Evolutionary conservation across 2,888 invertebrate genomes (phyloP).

Genomic region (Drosophila atroscutellata): DNA sequence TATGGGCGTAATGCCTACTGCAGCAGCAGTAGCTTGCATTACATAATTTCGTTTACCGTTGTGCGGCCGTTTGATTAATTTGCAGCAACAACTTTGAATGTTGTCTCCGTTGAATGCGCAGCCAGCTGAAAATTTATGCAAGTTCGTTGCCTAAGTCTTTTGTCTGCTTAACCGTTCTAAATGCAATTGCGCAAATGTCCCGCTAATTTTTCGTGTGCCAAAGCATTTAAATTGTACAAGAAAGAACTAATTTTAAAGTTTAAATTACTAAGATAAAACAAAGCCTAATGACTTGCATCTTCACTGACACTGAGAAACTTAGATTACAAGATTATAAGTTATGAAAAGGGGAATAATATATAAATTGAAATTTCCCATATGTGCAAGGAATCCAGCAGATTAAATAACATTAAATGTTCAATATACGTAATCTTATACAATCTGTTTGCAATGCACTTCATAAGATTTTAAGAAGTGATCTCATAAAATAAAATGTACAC

Average conservation of each 20-base stretch:
- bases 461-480: not conserved
- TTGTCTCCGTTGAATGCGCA: conserved; percentile 61
- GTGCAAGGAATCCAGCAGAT: not conserved
- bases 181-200: conserved; percentile 61
- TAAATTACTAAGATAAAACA: not conserved
- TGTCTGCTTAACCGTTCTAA: conserved; percentile 70
- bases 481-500: not conserved
- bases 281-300: conserved; percentile 14
- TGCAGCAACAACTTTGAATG: conserved; percentile 36
- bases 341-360: too few relatives aligned
- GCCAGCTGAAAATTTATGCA: conserved; percentile 67
- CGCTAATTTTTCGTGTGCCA: conserved; percentile 45
- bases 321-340: not conserved
- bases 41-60: conserved; percentile 76
- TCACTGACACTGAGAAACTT: not conserved
- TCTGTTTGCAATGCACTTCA: not conserved
- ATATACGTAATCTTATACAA: not conserved
- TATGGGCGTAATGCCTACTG: conserved; percentile 9
- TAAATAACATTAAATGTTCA: not conserved
- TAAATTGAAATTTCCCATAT: not conserved
- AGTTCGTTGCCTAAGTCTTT: conserved; percentile 73
- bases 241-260: not conserved
- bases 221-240: not conserved
- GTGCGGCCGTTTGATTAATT: conserved; percentile 72
- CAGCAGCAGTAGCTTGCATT: conserved; percentile 46